These are phyloP conservation scores for Alsophila aescularia DNA, from an alignment of 2,888 invertebrate species.

Conservation along the genomic window DNA sequence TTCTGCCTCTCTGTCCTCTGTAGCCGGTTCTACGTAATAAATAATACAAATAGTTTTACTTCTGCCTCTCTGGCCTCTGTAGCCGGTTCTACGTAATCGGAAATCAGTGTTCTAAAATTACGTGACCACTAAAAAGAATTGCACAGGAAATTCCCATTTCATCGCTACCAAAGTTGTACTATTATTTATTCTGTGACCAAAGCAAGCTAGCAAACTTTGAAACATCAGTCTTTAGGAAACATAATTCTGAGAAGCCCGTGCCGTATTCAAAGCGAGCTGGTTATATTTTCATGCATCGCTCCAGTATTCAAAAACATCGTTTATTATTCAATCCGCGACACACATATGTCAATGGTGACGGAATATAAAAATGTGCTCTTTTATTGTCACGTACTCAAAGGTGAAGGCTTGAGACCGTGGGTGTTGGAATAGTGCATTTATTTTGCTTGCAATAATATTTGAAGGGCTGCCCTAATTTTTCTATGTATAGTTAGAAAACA, in stretches of 20 bases:
- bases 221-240: slow-evolving; percentile 28
- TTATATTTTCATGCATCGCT: slow-evolving; percentile 21
- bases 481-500: too few species aligned
- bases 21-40: too few species aligned
- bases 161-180: too few species aligned
- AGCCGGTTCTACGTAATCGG: background rate
- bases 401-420: slow-evolving; percentile 1
- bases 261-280: slow-evolving; percentile 25
- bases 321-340: slow-evolving; percentile 67
- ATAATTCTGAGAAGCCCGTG: slow-evolving; percentile 28
- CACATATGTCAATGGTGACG: slow-evolving; percentile 62
- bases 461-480: too few species aligned
- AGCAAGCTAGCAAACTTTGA: background rate
- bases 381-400: slow-evolving; percentile 42
- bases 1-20: too few species aligned
- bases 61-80: too few species aligned
- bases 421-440: slow-evolving; percentile 3
- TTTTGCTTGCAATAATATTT: too few species aligned
- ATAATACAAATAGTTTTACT: too few species aligned
- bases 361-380: slow-evolving; percentile 55
- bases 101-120: background rate
- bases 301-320: slow-evolving; percentile 12
- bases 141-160: slow-evolving; percentile 4
- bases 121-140: background rate
- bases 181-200: too few species aligned